Percentiles rank a stretch among this genome's conserved stretches.
Conservation (phyloP, 2,888 invertebrate genomes). For the Silvanus unidentatus region DNA sequence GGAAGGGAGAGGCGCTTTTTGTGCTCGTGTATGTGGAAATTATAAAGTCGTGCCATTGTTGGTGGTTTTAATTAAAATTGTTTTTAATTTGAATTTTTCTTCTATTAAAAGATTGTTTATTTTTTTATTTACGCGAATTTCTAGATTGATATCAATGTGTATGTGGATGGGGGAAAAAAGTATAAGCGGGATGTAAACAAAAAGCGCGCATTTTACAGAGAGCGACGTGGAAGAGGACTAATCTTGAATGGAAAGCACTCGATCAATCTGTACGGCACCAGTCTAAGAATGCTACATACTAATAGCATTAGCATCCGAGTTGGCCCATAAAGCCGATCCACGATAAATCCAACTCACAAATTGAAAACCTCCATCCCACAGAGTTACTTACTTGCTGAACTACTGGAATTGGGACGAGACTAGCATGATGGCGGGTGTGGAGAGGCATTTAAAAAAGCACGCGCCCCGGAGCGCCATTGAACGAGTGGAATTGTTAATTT, state of each 20-base stretch:
- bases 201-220: no score
- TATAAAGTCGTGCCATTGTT: no score
- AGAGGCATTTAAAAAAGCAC: conserved; percentile 13
- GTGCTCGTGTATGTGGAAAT: no score
- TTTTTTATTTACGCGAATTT: no score
- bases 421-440: conserved; percentile 20
- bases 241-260: conserved; percentile 7
- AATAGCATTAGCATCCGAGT: conserved; percentile 34
- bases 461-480: conserved; percentile 1
- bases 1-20: no score
- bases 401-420: conserved; percentile 22
- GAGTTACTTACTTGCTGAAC: conserved; percentile 10
- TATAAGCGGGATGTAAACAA: no score
- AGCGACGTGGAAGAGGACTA: no score
- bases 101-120: no score
- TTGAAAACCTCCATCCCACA: conserved; percentile 24
- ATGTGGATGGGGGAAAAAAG: no score
- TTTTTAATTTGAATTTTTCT: no score
- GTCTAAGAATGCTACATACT: conserved; percentile 31
- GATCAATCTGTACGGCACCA: conserved; percentile 27
- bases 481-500: conserved; percentile 4
- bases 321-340: conserved; percentile 32
- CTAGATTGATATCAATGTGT: no score
- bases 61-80: no score
- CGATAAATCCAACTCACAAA: conserved; percentile 36